Percentiles rank a stretch among this genome's conserved stretches.
Evolutionary conservation across 1,140 invertebrate species (phyloP).

Genomic region (Drosophila pseudoobscura): DNA sequence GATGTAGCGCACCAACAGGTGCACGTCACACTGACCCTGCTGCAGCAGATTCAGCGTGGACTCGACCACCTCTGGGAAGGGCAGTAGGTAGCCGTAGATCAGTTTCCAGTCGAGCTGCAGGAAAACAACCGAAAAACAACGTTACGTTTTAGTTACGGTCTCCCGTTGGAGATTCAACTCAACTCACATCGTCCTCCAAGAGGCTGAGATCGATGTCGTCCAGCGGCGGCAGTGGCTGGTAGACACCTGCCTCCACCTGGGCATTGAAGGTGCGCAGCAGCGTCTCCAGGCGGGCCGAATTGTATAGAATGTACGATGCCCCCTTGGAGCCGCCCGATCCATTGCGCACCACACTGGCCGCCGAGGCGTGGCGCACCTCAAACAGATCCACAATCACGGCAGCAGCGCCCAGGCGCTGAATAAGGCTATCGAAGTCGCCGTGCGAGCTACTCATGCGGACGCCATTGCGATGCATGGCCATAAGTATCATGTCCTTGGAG

Average conservation of each 20-base stretch:
- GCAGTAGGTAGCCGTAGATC: slow-evolving; percentile 87
- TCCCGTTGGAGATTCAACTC: too few species aligned
- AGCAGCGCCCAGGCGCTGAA: slow-evolving; percentile 85
- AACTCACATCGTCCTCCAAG: slow-evolving; percentile 86
- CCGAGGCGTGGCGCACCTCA: slow-evolving; percentile 84
- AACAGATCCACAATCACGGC: slow-evolving; percentile 87
- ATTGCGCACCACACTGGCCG: slow-evolving; percentile 66
- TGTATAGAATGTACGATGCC: slow-evolving; percentile 89
- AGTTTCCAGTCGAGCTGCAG: slow-evolving; percentile 87
- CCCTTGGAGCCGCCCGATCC: slow-evolving; percentile 83
- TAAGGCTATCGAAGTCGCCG: slow-evolving; percentile 83
- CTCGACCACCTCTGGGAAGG: slow-evolving; percentile 86
- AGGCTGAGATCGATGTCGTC: slow-evolving; percentile 86
- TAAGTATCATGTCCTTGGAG: slow-evolving; percentile 85
- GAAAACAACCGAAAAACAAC: not conserved
- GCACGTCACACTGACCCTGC: slow-evolving; percentile 84
- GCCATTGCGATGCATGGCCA: slow-evolving; percentile 87
- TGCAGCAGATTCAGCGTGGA: slow-evolving; percentile 84
- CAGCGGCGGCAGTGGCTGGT: slow-evolving; percentile 85
- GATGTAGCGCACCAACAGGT: slow-evolving; percentile 87
- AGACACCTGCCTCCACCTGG: slow-evolving; percentile 84
- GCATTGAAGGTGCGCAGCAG: slow-evolving; percentile 86
- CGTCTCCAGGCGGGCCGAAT: slow-evolving; percentile 87
- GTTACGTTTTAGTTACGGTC: slow-evolving; percentile 22
- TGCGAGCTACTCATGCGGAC: slow-evolving; percentile 83